Base-by-base conservation (phyloP, 2,888 invertebrate genomes). In the Acrocera orbiculus region DNA sequence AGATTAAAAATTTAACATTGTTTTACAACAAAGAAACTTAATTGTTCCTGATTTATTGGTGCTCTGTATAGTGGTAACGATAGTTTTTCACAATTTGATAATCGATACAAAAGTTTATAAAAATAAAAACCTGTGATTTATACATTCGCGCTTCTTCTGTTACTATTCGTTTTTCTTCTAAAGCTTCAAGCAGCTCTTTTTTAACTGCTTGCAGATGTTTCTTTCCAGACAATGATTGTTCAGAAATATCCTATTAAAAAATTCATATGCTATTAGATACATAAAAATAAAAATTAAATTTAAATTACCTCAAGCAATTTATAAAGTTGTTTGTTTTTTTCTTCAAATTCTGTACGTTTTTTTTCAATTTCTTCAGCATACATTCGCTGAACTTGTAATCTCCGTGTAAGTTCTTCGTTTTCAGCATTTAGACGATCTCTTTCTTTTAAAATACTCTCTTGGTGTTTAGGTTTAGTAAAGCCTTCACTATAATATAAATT, bases 331-430 rank as follows among this genome's bases (percentile, higher is more conserved):
- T 58, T 59, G 32, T 53, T 56, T 37, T 58, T 59, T 16, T 48
- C 50, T 37, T 61, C 61, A 26, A 54, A 32, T 1, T 49, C 45
- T 8, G 52, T 45, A 16, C 53, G 50, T 40, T 52, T 53, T 17
- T 42, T 42, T 43, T 61, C 61, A 31, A 61, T 45, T 19, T 61
- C 60, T n/a, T 46, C 44, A 2, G 52, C 48, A 13, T 58, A 55
- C 16, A 48, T 39, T 0, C 54, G 48, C 35, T 61, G 61, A 14
- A 55, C 50, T 34, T 54, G 53, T 13, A 61, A 40, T 1, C 53
- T 49, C 28, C 54, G 55, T 26, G 56, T 53, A 0, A 59, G 41
- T 2, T 60, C 59, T 7, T 48, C 49, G 11, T 61, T 52, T 42
- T 61, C 60, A 2, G 44, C 42, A n/a, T 46, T 47, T 1, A 61